phyloP scores from a whole-genome alignment of 2,113 vertebrate genomes.

The Thunnus thynnus region DNA sequence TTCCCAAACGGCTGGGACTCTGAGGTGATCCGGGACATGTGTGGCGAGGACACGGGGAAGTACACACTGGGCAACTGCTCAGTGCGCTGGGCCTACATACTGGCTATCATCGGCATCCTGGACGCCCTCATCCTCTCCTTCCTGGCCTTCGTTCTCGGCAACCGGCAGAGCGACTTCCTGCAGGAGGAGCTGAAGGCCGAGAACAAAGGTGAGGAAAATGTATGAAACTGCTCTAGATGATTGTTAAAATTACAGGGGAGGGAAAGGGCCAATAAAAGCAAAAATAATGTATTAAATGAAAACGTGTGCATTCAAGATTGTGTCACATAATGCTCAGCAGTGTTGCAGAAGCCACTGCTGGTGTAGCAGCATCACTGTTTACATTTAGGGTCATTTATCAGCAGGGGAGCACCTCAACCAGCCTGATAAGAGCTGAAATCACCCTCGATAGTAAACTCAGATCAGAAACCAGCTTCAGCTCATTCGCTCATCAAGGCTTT shows the following conservation, averaged over 20 bases:
- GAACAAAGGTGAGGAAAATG: constrained; percentile 87
- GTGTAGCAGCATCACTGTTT: too few species aligned
- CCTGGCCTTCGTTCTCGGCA: constrained; percentile 94
- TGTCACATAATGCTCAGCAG: too few species aligned
- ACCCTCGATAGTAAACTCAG: too few species aligned
- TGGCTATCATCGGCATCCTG: constrained; percentile 95
- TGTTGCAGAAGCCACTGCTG: too few species aligned
- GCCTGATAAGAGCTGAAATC: too few species aligned
- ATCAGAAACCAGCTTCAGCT: too few species aligned
- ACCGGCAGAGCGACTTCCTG: constrained; percentile 92
- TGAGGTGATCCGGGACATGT: constrained; percentile 94
- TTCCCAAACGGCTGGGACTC: constrained; percentile 95
- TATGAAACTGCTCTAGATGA: background rate
- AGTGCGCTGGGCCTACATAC: constrained; percentile 94
- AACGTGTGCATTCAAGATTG: too few species aligned
- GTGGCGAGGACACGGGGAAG: constrained; percentile 92
- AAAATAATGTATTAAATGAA: background rate
- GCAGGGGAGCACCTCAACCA: too few species aligned
- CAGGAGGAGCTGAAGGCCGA: constrained; percentile 92
- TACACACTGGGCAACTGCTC: constrained; percentile 94
- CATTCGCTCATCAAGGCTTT: too few species aligned
- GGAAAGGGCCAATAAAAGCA: background rate
- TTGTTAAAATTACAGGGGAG: background rate
- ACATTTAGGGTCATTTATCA: too few species aligned
- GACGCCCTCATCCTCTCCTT: constrained; percentile 96